A percentile compares a stretch with the other conserved stretches of the same genome.
Conservation (phyloP, 2,797 vertebrate species). For the Labroides dimidiatus region DNA sequence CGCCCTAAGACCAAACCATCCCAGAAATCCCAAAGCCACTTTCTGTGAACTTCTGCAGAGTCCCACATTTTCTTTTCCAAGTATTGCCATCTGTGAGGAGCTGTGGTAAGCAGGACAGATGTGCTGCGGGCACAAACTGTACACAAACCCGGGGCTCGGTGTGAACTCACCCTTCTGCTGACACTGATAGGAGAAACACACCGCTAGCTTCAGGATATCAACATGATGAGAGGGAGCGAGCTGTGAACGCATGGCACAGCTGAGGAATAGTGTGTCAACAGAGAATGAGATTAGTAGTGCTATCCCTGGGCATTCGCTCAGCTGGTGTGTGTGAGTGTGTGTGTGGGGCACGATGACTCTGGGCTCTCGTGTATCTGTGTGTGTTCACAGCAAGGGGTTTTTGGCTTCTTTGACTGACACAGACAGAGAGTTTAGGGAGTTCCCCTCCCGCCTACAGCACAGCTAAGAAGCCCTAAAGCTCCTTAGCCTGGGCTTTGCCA, state of each 20-base stretch:
- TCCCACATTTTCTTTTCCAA: constrained; percentile 21
- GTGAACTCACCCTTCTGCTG: constrained; percentile 65
- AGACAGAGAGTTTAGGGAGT: constrained; percentile 65
- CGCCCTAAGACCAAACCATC: not conserved
- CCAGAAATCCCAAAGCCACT: constrained; percentile 12
- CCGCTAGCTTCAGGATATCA: constrained; percentile 48
- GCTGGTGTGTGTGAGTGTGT: constrained; percentile 41
- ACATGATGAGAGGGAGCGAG: constrained; percentile 39
- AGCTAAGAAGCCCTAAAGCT: constrained; percentile 66
- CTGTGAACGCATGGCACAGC: constrained; percentile 54
- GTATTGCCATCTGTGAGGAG: constrained; percentile 25
- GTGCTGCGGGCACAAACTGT: constrained; percentile 39
- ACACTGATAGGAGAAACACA: constrained; percentile 58
- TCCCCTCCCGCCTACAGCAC: constrained; percentile 61
- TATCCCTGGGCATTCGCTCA: constrained; percentile 62
- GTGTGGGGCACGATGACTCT: constrained; percentile 27
- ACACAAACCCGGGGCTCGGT: constrained; percentile 40
- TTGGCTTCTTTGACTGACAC: constrained; percentile 69
- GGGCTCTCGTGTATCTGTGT: constrained; percentile 58
- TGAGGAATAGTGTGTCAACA: constrained; percentile 72
- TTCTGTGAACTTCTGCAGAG: constrained; percentile 29
- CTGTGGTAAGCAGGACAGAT: constrained; percentile 57
- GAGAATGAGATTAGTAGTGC: constrained; percentile 72
- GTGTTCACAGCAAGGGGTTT: constrained; percentile 62
- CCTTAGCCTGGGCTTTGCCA: constrained; percentile 49